Base-by-base conservation (phyloP, 1,140 invertebrate genomes). In the Hylyphantes graminicola region DNA sequence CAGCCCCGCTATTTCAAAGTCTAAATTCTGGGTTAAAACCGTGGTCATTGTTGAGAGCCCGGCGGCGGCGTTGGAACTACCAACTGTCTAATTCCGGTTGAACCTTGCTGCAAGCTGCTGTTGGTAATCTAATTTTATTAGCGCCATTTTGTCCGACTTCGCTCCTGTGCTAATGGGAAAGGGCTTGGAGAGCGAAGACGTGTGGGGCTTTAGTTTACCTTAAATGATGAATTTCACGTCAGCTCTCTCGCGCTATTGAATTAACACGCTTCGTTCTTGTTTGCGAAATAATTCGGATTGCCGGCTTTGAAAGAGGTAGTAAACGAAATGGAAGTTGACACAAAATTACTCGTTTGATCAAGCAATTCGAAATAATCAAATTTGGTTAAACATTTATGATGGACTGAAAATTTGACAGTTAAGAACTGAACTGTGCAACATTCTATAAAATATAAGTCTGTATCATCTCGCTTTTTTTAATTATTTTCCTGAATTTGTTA, bases 211-310 rank as follows among this genome's bases (percentile, higher is more conserved):
- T 80, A 80, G 77, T 80, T 80, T 70, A 65, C 53, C 64, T 65
- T 80, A 80, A 80, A 70, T 80, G 65, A 80, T 80, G 77, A 80
- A 80, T 80, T 80, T 80, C 77, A 70, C 54, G 77, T 80, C 77
- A 80, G 59, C 64, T 64, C n/a, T 15, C 63, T 53, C 21, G 12
- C 21, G 12, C 19, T 68, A 80, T 80, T 80, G 54, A 67, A 80
- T 80, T 68, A 79, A 21, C 13, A 50, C 53, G 10, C 61, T 35
- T 35, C 35, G 35, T 35, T 2, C 35, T 35, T 35, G 35, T 35
- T 35, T 5, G 35, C 35, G 35, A 35, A 35, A 35, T 35, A 35
- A 35, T 35, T 35, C 5, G 35, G 35, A 35, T 35, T 35, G 35
- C 35, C 35, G 35, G 35, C 35, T 35, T 35, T 17, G 13, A 10